Base-by-base conservation (phyloP, 2,797 vertebrate species). In the Babyrousa celebensis region DNA sequence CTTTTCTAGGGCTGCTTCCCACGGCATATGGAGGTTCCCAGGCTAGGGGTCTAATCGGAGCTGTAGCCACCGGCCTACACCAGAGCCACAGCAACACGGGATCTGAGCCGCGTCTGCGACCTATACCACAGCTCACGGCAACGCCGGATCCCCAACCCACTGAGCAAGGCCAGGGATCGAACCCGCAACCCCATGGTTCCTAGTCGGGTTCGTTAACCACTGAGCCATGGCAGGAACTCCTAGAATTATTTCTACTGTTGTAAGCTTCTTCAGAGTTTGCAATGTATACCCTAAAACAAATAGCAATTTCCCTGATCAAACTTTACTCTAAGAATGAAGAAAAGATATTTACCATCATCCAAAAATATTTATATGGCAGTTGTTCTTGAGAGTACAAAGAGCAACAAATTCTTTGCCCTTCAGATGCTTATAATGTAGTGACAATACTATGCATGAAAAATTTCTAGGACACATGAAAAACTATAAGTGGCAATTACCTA, bases 391-490 rank as follows among this genome's bases (percentile, higher is more conserved):
- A 89, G 62, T 62, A 52, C 75, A 89, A 96, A 93, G 75, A 84
- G 23, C 74, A 80, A 84, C 48, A 96, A 58, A 91, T 63, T 74
- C 63, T 96, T 68, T 80, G 15, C 4, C 25, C 6, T 84, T 32
- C 84, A 89, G 79, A 67, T 94, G 21, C 18, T 92, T 92, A 74
- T 77, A 72, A 92, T 65, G 27, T 40, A 93, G 40, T 90, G 58
- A 85, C 3, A 63, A 91, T 75, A 32, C 62, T 86, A 93, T 20
- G 21, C 82, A 89, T 54, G 18, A 90, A 96, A 85, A 27, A 70
- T 78, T 89, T 96, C 90, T 84, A 83, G 36, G 54, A 86, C 29
- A 92, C 48, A 52, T 6, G 72, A 92, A 95, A 93, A 93, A 60
- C 58, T 14, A 3, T 87, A 63, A 72, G 43, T 25, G 84, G 52